Evolutionary conservation across 2,797 vertebrate species (phyloP).

Genomic region (Gymnopithys bicolor): DNA sequence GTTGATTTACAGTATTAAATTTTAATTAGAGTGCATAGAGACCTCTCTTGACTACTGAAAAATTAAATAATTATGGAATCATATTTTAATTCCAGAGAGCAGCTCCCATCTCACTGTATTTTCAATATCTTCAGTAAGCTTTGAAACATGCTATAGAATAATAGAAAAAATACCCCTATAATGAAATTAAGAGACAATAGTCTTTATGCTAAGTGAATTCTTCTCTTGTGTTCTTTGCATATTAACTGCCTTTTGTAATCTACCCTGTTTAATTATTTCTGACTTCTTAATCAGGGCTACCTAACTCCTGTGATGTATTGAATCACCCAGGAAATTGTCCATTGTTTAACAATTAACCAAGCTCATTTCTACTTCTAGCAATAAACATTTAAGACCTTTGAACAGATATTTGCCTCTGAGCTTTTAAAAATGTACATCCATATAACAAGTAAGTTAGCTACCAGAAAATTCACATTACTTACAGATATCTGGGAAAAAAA

Average conservation of each 20-base stretch:
- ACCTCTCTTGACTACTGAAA: background rate
- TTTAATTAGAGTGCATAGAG: slow-evolving; percentile 11
- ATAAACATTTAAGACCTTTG: slow-evolving; percentile 27
- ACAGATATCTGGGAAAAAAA: background rate
- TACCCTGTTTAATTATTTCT: slow-evolving; percentile 16
- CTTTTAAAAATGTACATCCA: background rate
- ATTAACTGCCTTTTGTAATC: background rate
- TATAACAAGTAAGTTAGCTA: background rate
- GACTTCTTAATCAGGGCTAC: background rate
- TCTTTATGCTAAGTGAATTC: background rate
- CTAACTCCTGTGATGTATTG: background rate
- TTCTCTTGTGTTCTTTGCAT: background rate
- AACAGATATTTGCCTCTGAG: background rate
- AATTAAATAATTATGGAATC: background rate
- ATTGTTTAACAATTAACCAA: slow-evolving; percentile 14
- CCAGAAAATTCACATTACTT: background rate
- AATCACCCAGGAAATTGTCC: background rate
- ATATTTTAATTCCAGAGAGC: background rate
- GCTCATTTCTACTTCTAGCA: background rate
- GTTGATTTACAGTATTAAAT: background rate
- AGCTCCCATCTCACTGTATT: background rate
- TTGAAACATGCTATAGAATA: background rate
- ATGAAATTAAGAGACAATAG: background rate
- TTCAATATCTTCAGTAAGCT: background rate
- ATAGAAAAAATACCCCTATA: accelerated